Base-by-base conservation (phyloP, 2,797 vertebrate species). In the Dendrocincla tyrannina region DNA sequence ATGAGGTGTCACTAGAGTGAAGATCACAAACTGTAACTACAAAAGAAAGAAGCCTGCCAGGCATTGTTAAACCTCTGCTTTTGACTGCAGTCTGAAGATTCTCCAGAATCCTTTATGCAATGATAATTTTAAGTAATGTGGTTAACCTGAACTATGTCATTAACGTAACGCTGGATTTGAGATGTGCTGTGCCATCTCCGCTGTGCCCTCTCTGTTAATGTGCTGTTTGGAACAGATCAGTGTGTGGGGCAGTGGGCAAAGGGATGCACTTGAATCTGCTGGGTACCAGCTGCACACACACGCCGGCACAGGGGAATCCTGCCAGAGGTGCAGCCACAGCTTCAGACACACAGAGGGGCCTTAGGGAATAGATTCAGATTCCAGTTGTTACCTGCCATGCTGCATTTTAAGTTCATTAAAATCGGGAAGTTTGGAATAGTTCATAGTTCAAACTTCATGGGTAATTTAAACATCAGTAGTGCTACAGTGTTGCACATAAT, bases 1-100 rank as follows among this genome's bases (percentile, higher is more conserved):
- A 96, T 27, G 62, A 97, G 80, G 59, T 89, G 82, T 87, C 91
- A 76, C 93, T 41, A 5, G 82, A 76, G 76, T 4, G 44, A 70
- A 76, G 82, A 95, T 91, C 77, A 91, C 83, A 92, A 95, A 93
- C 81, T 33, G 59, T 55, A 91, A 42, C 72, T 82, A 85, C 88
- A 90, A 68, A 93, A 91, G 91, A 89, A 63, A 73, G 75, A 67
- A 76, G 73, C 93, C 96, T 96, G 84, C 81, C 86, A 94, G 94
- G 91, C 83, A 79, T 85, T 83, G 84, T 94, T 87, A 94, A 91
- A 85, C 32, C 88, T 73, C 60, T 55, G 58, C 87, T 93, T 94
- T 73, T 44, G 70, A 76, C 49, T 62, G 88, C 53, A 32, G 50
- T 37, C 81, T 68, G 72, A 85, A 89, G 60, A 72, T 79, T 88